These are phyloP conservation scores for Cepaea hortensis DNA, from an alignment of 2,888 invertebrate genomes.

Conservation along the genomic window DNA sequence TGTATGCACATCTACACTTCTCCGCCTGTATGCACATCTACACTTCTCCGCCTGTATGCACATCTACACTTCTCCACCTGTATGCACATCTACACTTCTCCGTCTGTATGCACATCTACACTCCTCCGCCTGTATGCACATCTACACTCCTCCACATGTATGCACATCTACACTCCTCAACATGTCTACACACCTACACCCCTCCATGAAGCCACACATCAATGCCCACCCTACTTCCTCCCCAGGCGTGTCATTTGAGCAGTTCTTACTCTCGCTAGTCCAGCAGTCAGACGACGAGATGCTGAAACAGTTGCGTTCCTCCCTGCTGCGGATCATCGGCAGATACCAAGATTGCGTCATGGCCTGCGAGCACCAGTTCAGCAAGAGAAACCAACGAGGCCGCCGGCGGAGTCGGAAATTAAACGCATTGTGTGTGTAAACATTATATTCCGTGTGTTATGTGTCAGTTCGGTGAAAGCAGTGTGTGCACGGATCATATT, in stretches of 20 bases:
- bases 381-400: constrained; percentile 56
- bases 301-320: constrained; percentile 52
- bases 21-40: too few relatives aligned
- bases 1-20: too few relatives aligned
- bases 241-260: constrained; percentile 64
- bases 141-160: too few relatives aligned
- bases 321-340: constrained; percentile 59
- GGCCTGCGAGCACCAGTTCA: constrained; percentile 69
- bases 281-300: constrained; percentile 49
- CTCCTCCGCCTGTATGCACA: too few relatives aligned
- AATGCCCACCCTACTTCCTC: not conserved
- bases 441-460: constrained; percentile 20
- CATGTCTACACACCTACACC: too few relatives aligned
- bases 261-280: constrained; percentile 62
- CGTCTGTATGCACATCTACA: too few relatives aligned
- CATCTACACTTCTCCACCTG: too few relatives aligned
- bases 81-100: too few relatives aligned
- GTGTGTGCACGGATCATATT: too few relatives aligned
- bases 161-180: too few relatives aligned
- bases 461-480: not conserved
- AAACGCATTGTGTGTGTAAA: constrained; percentile 36
- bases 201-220: too few relatives aligned
- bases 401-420: constrained; percentile 37
- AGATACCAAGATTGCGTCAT: constrained; percentile 66
- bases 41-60: too few relatives aligned